These are phyloP conservation scores for Ctenodactylus gundi DNA, from an alignment of 2,113 vertebrate species.

Conservation along the genomic window DNA sequence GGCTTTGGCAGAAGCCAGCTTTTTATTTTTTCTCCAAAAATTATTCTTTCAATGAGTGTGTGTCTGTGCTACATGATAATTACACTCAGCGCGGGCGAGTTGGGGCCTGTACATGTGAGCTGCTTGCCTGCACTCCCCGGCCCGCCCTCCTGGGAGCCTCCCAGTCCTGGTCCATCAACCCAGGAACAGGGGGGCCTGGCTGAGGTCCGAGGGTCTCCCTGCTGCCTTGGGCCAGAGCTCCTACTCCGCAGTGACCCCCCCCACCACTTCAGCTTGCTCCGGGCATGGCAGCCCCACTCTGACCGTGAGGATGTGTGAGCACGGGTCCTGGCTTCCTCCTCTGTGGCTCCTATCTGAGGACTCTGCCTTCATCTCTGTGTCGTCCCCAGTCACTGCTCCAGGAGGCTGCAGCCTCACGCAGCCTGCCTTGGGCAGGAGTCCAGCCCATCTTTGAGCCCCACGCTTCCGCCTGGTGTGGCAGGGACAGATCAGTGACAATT, in stretches of 20 bases:
- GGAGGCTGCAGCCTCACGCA: not conserved
- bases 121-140: not conserved
- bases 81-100: too few relatives aligned
- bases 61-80: too few relatives aligned
- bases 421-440: not conserved
- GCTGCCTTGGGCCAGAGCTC: not conserved
- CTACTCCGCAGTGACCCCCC: not conserved
- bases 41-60: too few relatives aligned
- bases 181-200: not conserved
- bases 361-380: fast-evolving
- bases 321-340: not conserved
- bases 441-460: too few relatives aligned
- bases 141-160: fast-evolving
- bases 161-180: not conserved
- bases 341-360: fast-evolving
- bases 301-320: not conserved
- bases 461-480: fast-evolving
- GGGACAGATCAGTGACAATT: not conserved
- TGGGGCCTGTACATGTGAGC: too few relatives aligned
- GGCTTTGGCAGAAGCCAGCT: not conserved
- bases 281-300: too few relatives aligned
- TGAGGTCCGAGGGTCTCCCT: fast-evolving
- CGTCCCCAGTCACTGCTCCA: fast-evolving
- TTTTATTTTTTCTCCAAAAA: not conserved
- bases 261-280: fast-evolving